Evolutionary conservation across 2,888 invertebrate genomes (phyloP).

Genomic region (Myopa testacea): DNA sequence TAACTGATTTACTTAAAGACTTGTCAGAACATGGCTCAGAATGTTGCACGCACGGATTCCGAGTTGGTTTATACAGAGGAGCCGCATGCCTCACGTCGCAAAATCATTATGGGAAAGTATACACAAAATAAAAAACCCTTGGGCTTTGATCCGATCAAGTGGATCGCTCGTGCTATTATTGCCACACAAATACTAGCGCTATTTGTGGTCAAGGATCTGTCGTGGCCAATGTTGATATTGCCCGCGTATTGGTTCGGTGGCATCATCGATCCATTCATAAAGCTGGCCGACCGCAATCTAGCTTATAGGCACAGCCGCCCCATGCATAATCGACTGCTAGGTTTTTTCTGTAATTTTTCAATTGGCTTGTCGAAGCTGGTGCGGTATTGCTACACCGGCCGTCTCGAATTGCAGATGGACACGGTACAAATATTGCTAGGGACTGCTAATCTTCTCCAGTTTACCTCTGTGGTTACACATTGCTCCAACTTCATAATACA

Average conservation of each 20-base stretch:
- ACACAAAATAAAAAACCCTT: slow-evolving; percentile 93
- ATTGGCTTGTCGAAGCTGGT: slow-evolving; percentile 82
- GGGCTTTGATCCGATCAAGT: slow-evolving; percentile 92
- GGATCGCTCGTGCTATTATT: slow-evolving; percentile 90
- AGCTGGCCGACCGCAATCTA: slow-evolving; percentile 92
- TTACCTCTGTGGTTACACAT: background rate
- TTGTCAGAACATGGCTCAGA: slow-evolving; percentile 84
- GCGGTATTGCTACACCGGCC: slow-evolving; percentile 4
- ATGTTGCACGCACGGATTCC: slow-evolving; percentile 93
- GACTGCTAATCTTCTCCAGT: background rate
- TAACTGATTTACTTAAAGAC: too few species aligned
- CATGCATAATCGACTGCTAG: slow-evolving; percentile 87
- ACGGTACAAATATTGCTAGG: background rate
- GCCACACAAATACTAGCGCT: slow-evolving; percentile 81
- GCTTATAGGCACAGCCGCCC: slow-evolving; percentile 96
- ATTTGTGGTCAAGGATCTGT: slow-evolving; percentile 82
- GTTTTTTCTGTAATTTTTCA: slow-evolving; percentile 95
- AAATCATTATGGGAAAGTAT: slow-evolving; percentile 95
- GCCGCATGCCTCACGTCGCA: slow-evolving; percentile 94
- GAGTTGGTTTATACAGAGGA: slow-evolving; percentile 98
- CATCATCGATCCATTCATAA: slow-evolving; percentile 64
- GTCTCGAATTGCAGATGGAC: background rate
- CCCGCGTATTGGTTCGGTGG: slow-evolving; percentile 96
- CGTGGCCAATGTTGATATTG: slow-evolving; percentile 83
- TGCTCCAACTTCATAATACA: background rate